These are phyloP conservation scores for human DNA, from an alignment of 2,113 vertebrate genomes.

Conservation along the genomic window GRCh38 chr5:147369001-147369500, in stretches of 20 bases:
- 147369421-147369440: neutral
- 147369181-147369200: neutral
- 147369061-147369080: too few relatives aligned
- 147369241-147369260: neutral
- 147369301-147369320: rapidly evolving
- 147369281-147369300: neutral
- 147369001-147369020: neutral
- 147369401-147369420: neutral
- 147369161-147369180: neutral
- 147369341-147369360: neutral
- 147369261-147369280: neutral
- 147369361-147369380: neutral
- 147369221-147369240: neutral
- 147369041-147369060: neutral
- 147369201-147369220: neutral
- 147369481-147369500: neutral
- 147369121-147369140: neutral
- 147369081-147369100: too few relatives aligned
- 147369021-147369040: neutral
- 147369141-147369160: neutral
- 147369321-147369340: neutral
- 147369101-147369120: neutral
- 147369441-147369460: neutral
- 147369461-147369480: neutral
- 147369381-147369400: neutral